A percentile compares a stretch with the other conserved stretches of the same genome.
Conservation (phyloP, 1,140 invertebrate species). For the fruit fly (Drosophila melanogaster) region Release_6_plus_ISO1_MT NC_004354.4:12048501-12049000, state of each 20-base stretch:
- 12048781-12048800: background rate
- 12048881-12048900: background rate
- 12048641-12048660: slow-evolving; percentile 72
- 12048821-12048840: too few species aligned
- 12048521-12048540: slow-evolving; percentile 70
- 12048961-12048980: slow-evolving; percentile 19
- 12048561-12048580: slow-evolving; percentile 67
- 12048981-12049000: slow-evolving; percentile 19
- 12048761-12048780: background rate
- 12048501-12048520: slow-evolving; percentile 62
- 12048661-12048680: slow-evolving; percentile 62
- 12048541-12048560: slow-evolving; percentile 73
- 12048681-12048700: slow-evolving; percentile 47
- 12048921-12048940: slow-evolving; percentile 13
- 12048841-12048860: too few species aligned
- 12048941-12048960: slow-evolving; percentile 5
- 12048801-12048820: background rate
- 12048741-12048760: background rate
- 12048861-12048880: background rate
- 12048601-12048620: too few species aligned
- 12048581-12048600: slow-evolving; percentile 3
- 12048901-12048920: background rate
- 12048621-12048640: background rate
- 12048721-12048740: slow-evolving; percentile 5
- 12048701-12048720: slow-evolving; percentile 43